Evolutionary conservation across 2,113 vertebrate genomes (phyloP), one percentile per base, ranked within the genome.

Genomic region (Steatornis caripensis): DNA sequence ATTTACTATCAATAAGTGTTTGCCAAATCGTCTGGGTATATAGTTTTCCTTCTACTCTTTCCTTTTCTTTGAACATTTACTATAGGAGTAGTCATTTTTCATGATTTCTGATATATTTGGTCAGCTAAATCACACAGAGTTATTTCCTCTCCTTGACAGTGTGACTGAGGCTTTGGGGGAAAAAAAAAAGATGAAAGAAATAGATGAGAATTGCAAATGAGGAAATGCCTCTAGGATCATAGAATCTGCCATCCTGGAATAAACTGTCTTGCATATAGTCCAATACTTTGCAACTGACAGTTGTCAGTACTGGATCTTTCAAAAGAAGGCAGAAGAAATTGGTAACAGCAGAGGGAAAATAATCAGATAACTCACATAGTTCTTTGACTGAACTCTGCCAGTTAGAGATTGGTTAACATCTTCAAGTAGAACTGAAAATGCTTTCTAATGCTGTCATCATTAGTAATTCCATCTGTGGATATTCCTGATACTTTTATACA

Each of bases 201-300:
- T 66, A 83, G 17, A 71, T 75, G 32, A 97, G 87, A 94, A 95
- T 61, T 91, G 68, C 53, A 96, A 95, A 96, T 96, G 61, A 87
- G 45, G 48, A 72, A 91, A 93, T 87, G 45, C 29, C 60, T 87
- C 60, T 51, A 71, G 51, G 77, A 82, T 82, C 81, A 60, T 7
- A 89, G 37, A 69, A 93, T 49, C 70, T 96, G 84, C 74, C 70
- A 87, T 39, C 26, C 57, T 87, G 53, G 27, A 61, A 89, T 57
- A 85, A 89, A 85, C n/a, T 70, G 11, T 68, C 69, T 37, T 68
- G 49, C 49, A 53, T 53, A 23, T 15, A 87, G 34, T 55, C 49
- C 70, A 93, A 2, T 61, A 87, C 30, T 89, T 91, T 76, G 65
- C 24, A 55, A 51, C 34, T 91, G 77, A 84, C 65, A 87, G 37